Base-by-base conservation (phyloP, 2,888 invertebrate species). In the Thecocarcelia acutangulata region DNA sequence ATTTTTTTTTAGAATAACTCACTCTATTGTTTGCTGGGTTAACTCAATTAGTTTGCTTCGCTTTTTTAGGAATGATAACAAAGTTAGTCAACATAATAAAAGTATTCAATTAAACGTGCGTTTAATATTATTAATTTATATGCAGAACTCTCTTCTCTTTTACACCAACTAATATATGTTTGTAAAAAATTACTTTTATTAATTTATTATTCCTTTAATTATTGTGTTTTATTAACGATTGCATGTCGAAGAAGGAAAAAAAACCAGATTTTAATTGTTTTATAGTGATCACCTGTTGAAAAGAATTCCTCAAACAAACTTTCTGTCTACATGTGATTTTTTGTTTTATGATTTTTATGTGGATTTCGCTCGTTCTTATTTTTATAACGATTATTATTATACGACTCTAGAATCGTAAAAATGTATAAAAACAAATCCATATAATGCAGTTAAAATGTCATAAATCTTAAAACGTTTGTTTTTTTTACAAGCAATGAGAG, bases 241-340 rank as follows among this genome's bases (percentile, higher is more conserved):
- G 59, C 59, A 61, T 61, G 59, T 50, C 50, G 24, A 2, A 2
- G 24, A 59, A 61, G 50, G 17, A 61, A 54, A 48, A 50, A 6
- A 21, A 28, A 8, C 17, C 33, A 33, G 40, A 73, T 44, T 63
- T 66, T 75, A 66, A 75, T 75, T 75, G 66, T 66, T 75, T 68
- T 75, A 75, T 42, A 68, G 50, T 75, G 66, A 66, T 59, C 75
- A 75, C 75, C 75, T 75, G 66, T 75, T 75, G 75, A 59, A 66
- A 54, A 24, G 21, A 37, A 58, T 75, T 42, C 40, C 59, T 33
- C 59, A 19, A 48, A 52, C 44, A 21, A 33, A 11, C 9, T 19
- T 8, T 52, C 0, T 37, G 64, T n/a, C 11, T 58, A n/a, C n/a
- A 33, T 61, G 48, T 61, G 42, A 17, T 42, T 50, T n/a, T 15